phyloP scores from a whole-genome alignment of 2,888 invertebrate genomes.

The Colostygia pectinataria region DNA sequence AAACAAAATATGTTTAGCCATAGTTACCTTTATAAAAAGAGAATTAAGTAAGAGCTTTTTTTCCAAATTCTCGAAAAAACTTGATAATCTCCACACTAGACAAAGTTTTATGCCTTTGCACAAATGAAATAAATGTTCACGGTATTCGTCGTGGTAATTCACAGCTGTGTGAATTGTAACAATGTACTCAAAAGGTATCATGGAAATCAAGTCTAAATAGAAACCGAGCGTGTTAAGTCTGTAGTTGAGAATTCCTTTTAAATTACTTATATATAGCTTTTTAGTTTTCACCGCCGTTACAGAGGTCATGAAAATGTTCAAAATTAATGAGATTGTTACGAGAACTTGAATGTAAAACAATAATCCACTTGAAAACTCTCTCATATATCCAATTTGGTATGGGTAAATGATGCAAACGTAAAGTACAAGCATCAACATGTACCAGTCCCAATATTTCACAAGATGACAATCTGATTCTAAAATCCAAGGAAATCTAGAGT shows the following conservation, averaged over 20 bases:
- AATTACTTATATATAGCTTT: slow-evolving; percentile 60
- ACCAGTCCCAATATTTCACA: slow-evolving; percentile 74
- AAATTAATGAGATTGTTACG: slow-evolving; percentile 62
- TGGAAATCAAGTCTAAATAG: slow-evolving; percentile 75
- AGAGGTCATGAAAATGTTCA: slow-evolving; percentile 70
- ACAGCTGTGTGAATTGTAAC: slow-evolving; percentile 62
- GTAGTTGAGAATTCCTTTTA: slow-evolving; percentile 63
- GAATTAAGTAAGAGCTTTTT: slow-evolving; percentile 66
- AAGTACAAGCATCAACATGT: slow-evolving; percentile 66
- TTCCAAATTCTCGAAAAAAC: slow-evolving; percentile 72
- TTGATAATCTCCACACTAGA: slow-evolving; percentile 75
- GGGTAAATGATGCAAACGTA: slow-evolving; percentile 74
- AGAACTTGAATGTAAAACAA: slow-evolving; percentile 65
- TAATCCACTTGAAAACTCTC: slow-evolving; percentile 63
- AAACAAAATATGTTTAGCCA: background rate
- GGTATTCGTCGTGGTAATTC: slow-evolving; percentile 63
- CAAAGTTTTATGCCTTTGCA: slow-evolving; percentile 80
- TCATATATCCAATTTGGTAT: slow-evolving; percentile 71
- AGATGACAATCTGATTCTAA: slow-evolving; percentile 70
- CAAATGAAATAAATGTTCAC: slow-evolving; percentile 71
- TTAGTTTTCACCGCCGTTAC: slow-evolving; percentile 76
- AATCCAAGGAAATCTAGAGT: slow-evolving; percentile 73
- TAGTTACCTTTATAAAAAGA: slow-evolving; percentile 62
- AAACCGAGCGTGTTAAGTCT: slow-evolving; percentile 75
- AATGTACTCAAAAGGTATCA: slow-evolving; percentile 77